These are phyloP conservation scores for Hirtodrosophila cameraria DNA, from an alignment of 2,888 invertebrate species.

Conservation along the genomic window DNA sequence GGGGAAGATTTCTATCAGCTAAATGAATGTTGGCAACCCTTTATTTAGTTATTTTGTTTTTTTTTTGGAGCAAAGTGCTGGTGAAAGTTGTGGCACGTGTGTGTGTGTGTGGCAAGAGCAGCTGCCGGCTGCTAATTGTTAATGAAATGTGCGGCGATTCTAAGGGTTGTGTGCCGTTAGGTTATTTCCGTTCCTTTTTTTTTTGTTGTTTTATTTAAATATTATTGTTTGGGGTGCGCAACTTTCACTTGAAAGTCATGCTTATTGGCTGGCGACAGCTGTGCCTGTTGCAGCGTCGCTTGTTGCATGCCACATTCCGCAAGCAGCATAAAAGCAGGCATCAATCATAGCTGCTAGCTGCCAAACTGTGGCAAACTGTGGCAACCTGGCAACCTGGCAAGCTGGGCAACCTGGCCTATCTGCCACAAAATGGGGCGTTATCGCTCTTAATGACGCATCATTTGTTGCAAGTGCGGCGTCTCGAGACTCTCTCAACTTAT, in stretches of 20 bases:
- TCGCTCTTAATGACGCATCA: conserved; percentile 81
- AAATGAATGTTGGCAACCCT: conserved; percentile 56
- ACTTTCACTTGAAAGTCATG: conserved; percentile 42
- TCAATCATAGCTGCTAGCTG: conserved; percentile 67
- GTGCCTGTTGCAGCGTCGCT: conserved; percentile 6
- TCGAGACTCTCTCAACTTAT: conserved; percentile 52
- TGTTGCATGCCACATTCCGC: conserved; percentile 50
- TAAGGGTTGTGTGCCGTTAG: conserved; percentile 46
- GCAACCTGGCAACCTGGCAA: conserved; percentile 15
- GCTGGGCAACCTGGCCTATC: conserved; percentile 22
- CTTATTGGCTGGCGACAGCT: conserved; percentile 3
- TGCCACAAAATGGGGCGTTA: conserved; percentile 78
- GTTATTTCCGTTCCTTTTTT: conserved; percentile 23
- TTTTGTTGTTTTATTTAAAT: background rate
- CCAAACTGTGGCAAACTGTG: conserved; percentile 8
- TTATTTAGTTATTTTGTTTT: conserved; percentile 8
- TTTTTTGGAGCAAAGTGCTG: background rate
- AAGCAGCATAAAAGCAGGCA: conserved; percentile 74
- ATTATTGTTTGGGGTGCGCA: conserved; percentile 15
- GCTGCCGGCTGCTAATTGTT: conserved; percentile 25
- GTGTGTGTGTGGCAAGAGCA: conserved; percentile 39
- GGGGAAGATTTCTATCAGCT: conserved; percentile 71
- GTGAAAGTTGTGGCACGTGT: conserved; percentile 59
- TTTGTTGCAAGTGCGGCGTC: conserved; percentile 60
- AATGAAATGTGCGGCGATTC: conserved; percentile 16